A percentile compares a stretch with the other conserved stretches of the same genome.
phyloP scores from a whole-genome alignment of 2,888 invertebrate genomes.

The Volucella inflata region DNA sequence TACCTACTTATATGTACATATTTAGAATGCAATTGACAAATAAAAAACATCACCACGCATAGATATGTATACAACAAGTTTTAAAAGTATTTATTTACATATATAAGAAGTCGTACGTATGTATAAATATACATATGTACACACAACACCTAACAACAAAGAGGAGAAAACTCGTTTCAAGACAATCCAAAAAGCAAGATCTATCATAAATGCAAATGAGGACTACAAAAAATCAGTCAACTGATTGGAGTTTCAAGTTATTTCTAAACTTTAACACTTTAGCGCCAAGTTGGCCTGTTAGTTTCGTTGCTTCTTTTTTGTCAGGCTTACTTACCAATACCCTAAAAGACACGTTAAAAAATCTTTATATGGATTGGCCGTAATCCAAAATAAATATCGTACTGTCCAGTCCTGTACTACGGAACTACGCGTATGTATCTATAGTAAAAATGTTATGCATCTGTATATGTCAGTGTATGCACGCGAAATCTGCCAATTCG shows the following conservation, averaged over 20 bases:
- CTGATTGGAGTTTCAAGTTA: conserved; percentile 18
- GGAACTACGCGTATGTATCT: no score
- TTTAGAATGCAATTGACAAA: conserved; percentile 42
- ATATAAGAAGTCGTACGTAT: conserved; percentile 20
- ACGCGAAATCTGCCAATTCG: no score
- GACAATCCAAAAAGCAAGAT: conserved; percentile 52
- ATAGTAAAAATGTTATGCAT: conserved; percentile 3
- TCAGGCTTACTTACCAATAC: conserved; percentile 16
- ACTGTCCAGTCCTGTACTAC: conserved; percentile 16
- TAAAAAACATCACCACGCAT: background rate
- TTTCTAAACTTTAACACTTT: conserved; percentile 46
- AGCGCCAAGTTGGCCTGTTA: background rate
- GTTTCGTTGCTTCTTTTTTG: background rate
- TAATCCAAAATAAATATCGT: conserved; percentile 56
- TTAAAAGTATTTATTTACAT: conserved; percentile 59
- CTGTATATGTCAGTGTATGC: background rate
- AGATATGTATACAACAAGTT: conserved; percentile 50
- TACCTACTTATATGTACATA: no score
- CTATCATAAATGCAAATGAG: conserved; percentile 68
- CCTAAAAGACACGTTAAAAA: conserved; percentile 36
- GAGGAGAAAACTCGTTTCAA: conserved; percentile 11
- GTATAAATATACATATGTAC: background rate
- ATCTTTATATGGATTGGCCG: conserved; percentile 39
- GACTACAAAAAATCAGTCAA: conserved; percentile 13
- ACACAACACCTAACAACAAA: conserved; percentile 21